Conservation (phyloP, 2,888 invertebrate species). For the Latrodectus elegans region DNA sequence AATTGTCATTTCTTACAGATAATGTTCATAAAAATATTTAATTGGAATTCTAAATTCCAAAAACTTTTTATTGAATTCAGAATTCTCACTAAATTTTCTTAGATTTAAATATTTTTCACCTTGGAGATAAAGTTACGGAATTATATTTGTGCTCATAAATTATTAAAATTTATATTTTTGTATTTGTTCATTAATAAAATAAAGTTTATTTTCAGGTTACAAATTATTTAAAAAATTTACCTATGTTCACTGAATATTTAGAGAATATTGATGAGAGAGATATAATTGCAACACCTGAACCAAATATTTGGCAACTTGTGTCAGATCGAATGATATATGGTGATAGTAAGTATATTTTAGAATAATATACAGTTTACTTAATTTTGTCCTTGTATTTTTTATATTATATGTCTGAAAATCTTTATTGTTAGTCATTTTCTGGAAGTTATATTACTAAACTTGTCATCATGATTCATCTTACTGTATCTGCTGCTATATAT, state of each 20-base stretch:
- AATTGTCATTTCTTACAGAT: too few relatives aligned
- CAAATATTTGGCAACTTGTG: constrained; percentile 74
- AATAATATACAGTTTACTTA: not conserved
- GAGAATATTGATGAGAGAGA: constrained; percentile 73
- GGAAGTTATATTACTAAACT: too few relatives aligned
- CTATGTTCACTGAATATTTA: constrained; percentile 73
- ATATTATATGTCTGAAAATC: too few relatives aligned
- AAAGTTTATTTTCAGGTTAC: constrained; percentile 72
- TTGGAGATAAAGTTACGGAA: not conserved
- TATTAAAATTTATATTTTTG: constrained; percentile 30
- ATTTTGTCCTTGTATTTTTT: not conserved
- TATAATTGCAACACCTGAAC: constrained; percentile 69
- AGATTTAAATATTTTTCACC: not conserved
- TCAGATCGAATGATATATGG: constrained; percentile 73
- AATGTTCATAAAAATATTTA: not conserved
- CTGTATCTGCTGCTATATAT: too few relatives aligned
- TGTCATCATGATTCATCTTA: too few relatives aligned
- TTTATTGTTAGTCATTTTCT: too few relatives aligned
- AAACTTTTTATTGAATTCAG: not conserved
- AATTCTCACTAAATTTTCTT: not conserved
- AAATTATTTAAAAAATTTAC: constrained; percentile 72
- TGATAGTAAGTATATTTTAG: constrained; percentile 72
- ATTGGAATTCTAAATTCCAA: not conserved
- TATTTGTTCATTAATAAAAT: constrained; percentile 20
- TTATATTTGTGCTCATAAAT: not conserved